Evolutionary conservation across 2,113 vertebrate genomes (phyloP).

Genomic region (Stercorarius parasiticus): DNA sequence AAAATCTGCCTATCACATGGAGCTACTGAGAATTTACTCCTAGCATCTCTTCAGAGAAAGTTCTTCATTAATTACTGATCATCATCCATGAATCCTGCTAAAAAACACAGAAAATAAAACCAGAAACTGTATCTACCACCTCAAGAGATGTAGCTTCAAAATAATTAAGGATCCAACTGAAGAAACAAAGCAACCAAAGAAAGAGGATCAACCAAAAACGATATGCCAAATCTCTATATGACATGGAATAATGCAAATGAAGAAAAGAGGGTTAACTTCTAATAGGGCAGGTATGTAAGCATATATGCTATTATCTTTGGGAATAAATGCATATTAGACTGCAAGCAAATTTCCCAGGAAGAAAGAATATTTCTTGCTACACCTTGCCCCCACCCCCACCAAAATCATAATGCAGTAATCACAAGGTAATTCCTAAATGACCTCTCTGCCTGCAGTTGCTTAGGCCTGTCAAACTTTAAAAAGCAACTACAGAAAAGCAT

Average conservation of each 20-base stretch:
- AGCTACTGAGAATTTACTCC: constrained; percentile 16
- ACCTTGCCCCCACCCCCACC: fast-evolving
- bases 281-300: neutral
- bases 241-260: neutral
- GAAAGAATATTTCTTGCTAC: neutral
- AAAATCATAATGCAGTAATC: neutral
- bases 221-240: neutral
- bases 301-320: neutral
- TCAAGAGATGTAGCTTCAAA: neutral
- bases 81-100: neutral
- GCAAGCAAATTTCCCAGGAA: neutral
- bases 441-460: neutral
- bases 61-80: constrained; percentile 56
- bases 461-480: neutral
- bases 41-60: constrained; percentile 38
- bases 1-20: constrained; percentile 21
- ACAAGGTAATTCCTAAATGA: constrained; percentile 2
- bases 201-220: neutral
- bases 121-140: neutral
- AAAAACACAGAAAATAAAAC: constrained; percentile 6
- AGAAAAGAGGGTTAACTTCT: neutral
- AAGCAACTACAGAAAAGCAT: neutral
- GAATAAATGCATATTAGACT: neutral
- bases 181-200: neutral
- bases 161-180: neutral